Conservation (phyloP, 2,113 vertebrate species). For the Hyaena hyaena region DNA sequence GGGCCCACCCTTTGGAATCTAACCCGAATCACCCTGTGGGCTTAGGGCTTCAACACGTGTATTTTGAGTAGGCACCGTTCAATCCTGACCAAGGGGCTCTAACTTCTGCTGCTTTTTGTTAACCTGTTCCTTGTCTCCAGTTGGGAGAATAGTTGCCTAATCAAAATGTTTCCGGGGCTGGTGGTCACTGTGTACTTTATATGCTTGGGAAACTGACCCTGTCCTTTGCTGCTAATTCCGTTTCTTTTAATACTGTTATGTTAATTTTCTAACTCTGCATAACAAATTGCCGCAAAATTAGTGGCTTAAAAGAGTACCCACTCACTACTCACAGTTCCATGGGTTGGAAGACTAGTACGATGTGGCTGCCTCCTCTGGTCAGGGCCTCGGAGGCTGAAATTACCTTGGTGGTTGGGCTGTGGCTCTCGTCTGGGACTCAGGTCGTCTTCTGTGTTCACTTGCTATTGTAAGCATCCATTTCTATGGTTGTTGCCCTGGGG, state of each 20-base stretch:
- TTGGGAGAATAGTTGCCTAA: not conserved
- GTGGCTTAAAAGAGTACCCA: not conserved
- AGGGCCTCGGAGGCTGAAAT: not conserved
- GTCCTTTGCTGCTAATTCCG: not conserved
- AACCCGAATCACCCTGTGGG: too few relatives aligned
- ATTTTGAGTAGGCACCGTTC: not conserved
- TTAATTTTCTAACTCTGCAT: not conserved
- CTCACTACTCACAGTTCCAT: accelerated
- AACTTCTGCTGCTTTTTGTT: accelerated
- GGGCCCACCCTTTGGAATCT: not conserved
- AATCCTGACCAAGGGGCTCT: not conserved
- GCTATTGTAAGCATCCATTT: not conserved
- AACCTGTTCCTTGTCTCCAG: not conserved
- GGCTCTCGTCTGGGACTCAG: not conserved
- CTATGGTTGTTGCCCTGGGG: not conserved
- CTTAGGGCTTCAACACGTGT: accelerated
- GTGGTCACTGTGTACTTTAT: not conserved
- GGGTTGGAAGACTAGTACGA: not conserved
- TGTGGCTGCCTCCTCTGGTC: not conserved
- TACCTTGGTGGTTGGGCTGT: accelerated
- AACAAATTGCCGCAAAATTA: too few relatives aligned
- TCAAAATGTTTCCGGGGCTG: too few relatives aligned
- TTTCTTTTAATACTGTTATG: not conserved
- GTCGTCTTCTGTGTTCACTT: not conserved
- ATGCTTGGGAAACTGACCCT: not conserved